Conservation (phyloP, 2,113 vertebrate genomes). For the Prionailurus viverrinus region DNA sequence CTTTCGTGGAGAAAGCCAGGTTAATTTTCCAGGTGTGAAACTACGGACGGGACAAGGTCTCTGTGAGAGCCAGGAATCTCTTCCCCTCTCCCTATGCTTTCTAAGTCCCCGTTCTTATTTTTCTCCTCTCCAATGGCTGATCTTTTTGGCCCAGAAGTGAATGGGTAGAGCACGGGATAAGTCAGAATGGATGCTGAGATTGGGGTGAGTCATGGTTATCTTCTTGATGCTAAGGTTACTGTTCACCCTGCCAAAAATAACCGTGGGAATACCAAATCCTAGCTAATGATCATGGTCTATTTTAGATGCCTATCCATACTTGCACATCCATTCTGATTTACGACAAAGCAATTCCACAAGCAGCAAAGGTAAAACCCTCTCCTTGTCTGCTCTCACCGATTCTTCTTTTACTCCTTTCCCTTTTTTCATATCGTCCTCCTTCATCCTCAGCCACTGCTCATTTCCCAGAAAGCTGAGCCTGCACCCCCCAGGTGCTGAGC, state of each 20-base stretch:
- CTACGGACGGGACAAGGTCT: neutral
- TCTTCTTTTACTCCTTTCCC: neutral
- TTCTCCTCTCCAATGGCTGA: neutral
- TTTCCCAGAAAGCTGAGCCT: neutral
- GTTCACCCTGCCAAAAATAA: neutral
- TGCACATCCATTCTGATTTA: accelerated
- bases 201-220: neutral
- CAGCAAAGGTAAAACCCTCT: neutral
- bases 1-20: neutral
- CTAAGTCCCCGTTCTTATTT: neutral
- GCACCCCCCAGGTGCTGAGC: neutral
- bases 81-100: neutral
- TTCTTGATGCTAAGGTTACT: neutral
- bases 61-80: neutral
- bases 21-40: neutral
- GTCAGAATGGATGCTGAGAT: neutral
- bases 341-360: neutral
- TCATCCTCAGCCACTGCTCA: neutral
- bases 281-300: accelerated
- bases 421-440: neutral
- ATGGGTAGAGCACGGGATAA: neutral
- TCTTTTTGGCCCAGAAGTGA: neutral
- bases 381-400: neutral
- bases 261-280: neutral
- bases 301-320: neutral